Evolutionary conservation across 1,140 invertebrate genomes (phyloP), one percentile per base, ranked within the genome.

Genomic region (Drosophila tani): DNA sequence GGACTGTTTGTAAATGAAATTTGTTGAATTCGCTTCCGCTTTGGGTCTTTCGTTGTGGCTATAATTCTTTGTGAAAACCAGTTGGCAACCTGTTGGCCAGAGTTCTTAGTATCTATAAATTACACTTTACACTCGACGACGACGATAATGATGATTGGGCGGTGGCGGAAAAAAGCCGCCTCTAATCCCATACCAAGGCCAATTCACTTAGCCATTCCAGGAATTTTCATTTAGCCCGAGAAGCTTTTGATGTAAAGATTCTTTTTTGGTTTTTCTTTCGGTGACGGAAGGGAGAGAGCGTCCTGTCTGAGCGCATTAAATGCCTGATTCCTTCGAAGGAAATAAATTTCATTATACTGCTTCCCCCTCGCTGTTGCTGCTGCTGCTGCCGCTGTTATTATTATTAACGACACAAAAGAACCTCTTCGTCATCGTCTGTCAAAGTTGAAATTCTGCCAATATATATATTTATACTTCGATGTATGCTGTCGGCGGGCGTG

Each of bases 1-100:
- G 84, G 84, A 87, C 84, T 87, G 84, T 87, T 87, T 88, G 81
- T 84, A 88, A 88, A 87, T 87, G 63, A 87, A 88, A 87, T 87
- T 87, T 81, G 74, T 87, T 51, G 66, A 67, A 71, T 75, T 78
- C 58, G 77, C 81, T 88, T 88, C 85, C 83, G 85, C 80, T 88
- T 87, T 29, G 46, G 55, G 50, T 6, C 35, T n/a, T n/a, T 67
- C 35, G 57, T 81, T 85, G 77, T 85, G 5, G 27, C 27, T 29
- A 82, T 84, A 84, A 85, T 74, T 67, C 63, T 75, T 65, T 53
- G 49, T 47, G 51, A 51, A 80, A 84, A 80, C 81, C 76, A 65
- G 80, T 83, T 83, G 73, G 57, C 56, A 81, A 81, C 78, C 63
- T 75, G 79, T 77, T 82, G 81, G 50, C 75, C 80, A 69, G 59